Percentiles rank a stretch among this genome's conserved stretches.
Conservation (phyloP, 1,140 invertebrate species). For the Cephus cinctus region DNA sequence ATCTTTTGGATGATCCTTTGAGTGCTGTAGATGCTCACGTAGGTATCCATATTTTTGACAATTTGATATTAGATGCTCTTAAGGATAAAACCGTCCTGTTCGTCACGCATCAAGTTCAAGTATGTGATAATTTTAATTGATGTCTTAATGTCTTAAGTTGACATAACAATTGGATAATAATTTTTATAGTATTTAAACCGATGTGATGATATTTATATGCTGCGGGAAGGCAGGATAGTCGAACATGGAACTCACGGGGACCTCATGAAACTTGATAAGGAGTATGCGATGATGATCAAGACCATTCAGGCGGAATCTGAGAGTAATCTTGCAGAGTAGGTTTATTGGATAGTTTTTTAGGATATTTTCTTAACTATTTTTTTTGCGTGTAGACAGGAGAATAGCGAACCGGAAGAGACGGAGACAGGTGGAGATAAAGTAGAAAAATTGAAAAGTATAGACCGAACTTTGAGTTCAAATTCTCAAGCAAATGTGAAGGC, state of each 20-base stretch:
- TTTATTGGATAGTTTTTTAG: too few relatives aligned
- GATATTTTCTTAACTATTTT: too few relatives aligned
- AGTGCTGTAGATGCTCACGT: constrained; percentile 68
- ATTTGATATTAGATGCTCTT: constrained; percentile 60
- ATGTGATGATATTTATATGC: constrained; percentile 60
- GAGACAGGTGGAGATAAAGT: too few relatives aligned
- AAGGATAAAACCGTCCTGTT: constrained; percentile 68
- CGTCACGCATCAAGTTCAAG: constrained; percentile 65
- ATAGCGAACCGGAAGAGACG: too few relatives aligned
- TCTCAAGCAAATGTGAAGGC: too few relatives aligned
- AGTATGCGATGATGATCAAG: constrained; percentile 58
- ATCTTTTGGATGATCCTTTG: constrained; percentile 71
- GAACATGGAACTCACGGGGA: constrained; percentile 68
- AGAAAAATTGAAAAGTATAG: too few relatives aligned
- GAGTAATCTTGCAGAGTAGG: constrained; percentile 17
- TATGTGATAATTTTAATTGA: constrained; percentile 20
- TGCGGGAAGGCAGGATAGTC: constrained; percentile 66
- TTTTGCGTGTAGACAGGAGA: too few relatives aligned
- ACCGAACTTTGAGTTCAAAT: too few relatives aligned
- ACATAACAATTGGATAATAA: constrained; percentile 4
- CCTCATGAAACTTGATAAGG: constrained; percentile 61
- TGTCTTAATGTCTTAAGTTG: constrained; percentile 6
- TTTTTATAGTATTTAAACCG: constrained; percentile 58
- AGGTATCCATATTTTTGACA: constrained; percentile 62
- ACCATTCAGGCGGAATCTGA: constrained; percentile 17